A percentile compares a stretch with the other conserved stretches of the same genome.
Evolutionary conservation across 2,113 vertebrate species (phyloP).

Genomic region (Otocyon megalotis): DNA sequence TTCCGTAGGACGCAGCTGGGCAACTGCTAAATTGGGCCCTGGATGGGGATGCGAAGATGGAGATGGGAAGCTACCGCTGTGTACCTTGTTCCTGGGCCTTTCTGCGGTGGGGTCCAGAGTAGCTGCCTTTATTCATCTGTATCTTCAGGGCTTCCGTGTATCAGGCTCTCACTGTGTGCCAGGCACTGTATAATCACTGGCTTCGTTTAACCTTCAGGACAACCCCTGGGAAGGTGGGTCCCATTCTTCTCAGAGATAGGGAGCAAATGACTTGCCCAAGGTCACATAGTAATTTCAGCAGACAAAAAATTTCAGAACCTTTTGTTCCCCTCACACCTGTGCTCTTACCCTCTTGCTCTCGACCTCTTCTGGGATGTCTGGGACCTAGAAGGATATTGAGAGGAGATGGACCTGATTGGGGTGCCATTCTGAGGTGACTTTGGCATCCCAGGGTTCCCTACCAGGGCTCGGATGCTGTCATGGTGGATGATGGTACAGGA

Average conservation of each 20-base stretch:
- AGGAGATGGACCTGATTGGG: neutral
- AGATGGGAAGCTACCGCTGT: neutral
- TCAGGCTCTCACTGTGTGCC: neutral
- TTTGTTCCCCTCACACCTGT: neutral
- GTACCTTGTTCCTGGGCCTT: neutral
- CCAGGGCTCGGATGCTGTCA: neutral
- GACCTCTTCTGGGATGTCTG: neutral
- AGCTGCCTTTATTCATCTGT: neutral
- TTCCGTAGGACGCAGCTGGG: neutral
- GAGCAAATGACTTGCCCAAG: neutral
- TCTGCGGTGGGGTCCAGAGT: neutral
- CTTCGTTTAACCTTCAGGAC: neutral
- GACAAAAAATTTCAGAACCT: neutral
- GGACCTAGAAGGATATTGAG: neutral
- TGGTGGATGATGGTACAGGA: neutral
- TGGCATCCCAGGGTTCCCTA: neutral
- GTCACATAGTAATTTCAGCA: neutral
- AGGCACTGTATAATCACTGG: neutral
- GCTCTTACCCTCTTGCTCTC: neutral
- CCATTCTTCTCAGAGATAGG: neutral
- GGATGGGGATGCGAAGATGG: neutral
- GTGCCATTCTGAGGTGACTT: neutral
- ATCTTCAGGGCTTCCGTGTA: too few relatives aligned
- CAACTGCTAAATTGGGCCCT: neutral
- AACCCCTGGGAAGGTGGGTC: rapidly evolving